Conservation (phyloP, 2,797 vertebrate species). For the Gambusia yucatana region DNA sequence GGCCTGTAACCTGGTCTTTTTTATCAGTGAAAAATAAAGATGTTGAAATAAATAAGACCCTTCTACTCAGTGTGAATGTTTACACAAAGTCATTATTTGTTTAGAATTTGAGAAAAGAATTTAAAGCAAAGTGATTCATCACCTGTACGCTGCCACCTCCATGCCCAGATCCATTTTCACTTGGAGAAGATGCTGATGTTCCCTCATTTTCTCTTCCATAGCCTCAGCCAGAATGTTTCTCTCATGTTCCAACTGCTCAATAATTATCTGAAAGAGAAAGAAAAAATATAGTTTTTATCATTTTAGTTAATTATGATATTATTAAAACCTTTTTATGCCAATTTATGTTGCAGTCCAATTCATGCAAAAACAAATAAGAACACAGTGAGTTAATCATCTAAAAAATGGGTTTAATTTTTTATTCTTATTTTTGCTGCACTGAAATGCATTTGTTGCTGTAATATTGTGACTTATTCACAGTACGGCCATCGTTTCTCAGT, state of each 20-base stretch:
- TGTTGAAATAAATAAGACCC: background rate
- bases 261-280: constrained; percentile 79
- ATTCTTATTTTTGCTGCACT: background rate
- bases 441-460: constrained; percentile 6
- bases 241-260: constrained; percentile 89
- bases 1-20: background rate
- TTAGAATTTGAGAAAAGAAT: background rate
- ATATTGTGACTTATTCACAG: background rate
- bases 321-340: background rate
- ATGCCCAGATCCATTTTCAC: constrained; percentile 91
- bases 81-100: background rate
- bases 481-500: constrained; percentile 42
- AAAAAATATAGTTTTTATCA: background rate
- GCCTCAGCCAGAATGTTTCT: constrained; percentile 82
- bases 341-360: background rate
- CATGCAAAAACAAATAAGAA: background rate
- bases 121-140: constrained; percentile 27
- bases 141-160: constrained; percentile 96
- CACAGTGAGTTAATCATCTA: background rate
- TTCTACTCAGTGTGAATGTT: background rate
- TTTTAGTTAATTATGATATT: background rate
- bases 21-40: background rate
- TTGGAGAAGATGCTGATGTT: constrained; percentile 92
- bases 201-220: constrained; percentile 86
- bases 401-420: background rate